Percentiles rank a stretch among this genome's conserved stretches.
Evolutionary conservation across 2,113 vertebrate genomes (phyloP).

Genomic region (Prolemur simus): DNA sequence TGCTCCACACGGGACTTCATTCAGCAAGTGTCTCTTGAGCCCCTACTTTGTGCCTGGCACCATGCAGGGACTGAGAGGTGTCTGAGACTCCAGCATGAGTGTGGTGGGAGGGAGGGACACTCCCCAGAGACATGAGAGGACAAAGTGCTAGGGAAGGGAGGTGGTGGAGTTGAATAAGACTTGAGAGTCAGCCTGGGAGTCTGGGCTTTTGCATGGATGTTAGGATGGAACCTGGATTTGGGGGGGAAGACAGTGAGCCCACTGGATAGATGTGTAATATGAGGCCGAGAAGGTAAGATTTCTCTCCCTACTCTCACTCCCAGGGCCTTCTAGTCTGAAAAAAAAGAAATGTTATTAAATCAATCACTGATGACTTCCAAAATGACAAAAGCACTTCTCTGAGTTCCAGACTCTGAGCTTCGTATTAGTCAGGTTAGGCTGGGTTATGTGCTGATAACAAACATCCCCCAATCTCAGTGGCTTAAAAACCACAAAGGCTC

Average conservation of each 20-base stretch:
- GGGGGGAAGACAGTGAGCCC: neutral
- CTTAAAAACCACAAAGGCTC: neutral
- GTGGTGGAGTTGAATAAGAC: neutral
- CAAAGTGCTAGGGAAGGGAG: neutral
- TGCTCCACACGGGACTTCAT: neutral
- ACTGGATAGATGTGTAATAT: too few relatives aligned
- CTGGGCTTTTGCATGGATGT: neutral
- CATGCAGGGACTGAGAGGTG: too few relatives aligned
- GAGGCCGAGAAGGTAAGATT: neutral
- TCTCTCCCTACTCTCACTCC: neutral
- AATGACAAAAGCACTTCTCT: neutral
- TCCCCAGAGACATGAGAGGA: neutral
- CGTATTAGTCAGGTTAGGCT: neutral
- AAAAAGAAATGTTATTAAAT: neutral
- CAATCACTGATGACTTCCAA: neutral
- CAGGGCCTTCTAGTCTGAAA: neutral
- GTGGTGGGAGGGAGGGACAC: neutral
- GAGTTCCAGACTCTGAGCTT: neutral
- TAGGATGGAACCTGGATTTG: neutral
- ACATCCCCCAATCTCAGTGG: neutral
- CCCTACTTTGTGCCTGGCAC: too few relatives aligned
- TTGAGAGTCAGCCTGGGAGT: neutral
- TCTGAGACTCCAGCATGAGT: neutral
- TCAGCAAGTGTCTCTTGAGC: too few relatives aligned
- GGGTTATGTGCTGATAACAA: neutral